Percentiles rank a stretch among this genome's conserved stretches.
Evolutionary conservation across 2,888 invertebrate species (phyloP).

Genomic region (Leptinotarsa juncta): DNA sequence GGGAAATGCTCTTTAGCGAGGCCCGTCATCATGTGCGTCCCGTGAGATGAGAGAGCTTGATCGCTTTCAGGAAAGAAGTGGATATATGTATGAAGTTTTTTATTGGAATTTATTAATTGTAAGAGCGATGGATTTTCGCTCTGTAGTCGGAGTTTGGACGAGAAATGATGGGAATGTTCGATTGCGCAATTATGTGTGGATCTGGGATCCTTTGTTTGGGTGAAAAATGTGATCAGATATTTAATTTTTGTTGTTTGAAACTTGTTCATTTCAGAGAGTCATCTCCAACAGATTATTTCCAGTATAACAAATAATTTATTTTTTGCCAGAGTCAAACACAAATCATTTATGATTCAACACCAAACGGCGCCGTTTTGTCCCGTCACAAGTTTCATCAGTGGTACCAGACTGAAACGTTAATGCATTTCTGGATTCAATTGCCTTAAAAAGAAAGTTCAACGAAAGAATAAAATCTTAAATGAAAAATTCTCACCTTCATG

Average conservation of each 20-base stretch:
- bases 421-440: too few relatives aligned
- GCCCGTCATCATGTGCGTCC: constrained; percentile 59
- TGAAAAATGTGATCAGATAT: too few relatives aligned
- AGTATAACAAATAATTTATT: too few relatives aligned
- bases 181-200: background rate
- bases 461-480: too few relatives aligned
- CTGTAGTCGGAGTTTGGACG: background rate
- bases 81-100: constrained; percentile 28
- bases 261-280: background rate
- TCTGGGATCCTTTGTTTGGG: too few relatives aligned
- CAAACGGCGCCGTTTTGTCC: too few relatives aligned
- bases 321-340: too few relatives aligned
- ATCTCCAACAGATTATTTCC: background rate
- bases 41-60: constrained; percentile 49
- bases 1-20: constrained; percentile 53
- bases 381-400: too few relatives aligned
- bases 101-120: constrained; percentile 15
- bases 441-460: too few relatives aligned
- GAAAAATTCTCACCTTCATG: too few relatives aligned
- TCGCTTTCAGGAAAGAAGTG: constrained; percentile 39
- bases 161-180: background rate
- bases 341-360: too few relatives aligned
- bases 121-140: constrained; percentile 7
- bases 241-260: background rate
- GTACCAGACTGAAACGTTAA: too few relatives aligned